A percentile compares a stretch with the other conserved stretches of the same genome.
These are phyloP conservation scores for Gnathonemus echidnorhynchus DNA, from an alignment of 2,113 vertebrate species.

Conservation along the genomic window DNA sequence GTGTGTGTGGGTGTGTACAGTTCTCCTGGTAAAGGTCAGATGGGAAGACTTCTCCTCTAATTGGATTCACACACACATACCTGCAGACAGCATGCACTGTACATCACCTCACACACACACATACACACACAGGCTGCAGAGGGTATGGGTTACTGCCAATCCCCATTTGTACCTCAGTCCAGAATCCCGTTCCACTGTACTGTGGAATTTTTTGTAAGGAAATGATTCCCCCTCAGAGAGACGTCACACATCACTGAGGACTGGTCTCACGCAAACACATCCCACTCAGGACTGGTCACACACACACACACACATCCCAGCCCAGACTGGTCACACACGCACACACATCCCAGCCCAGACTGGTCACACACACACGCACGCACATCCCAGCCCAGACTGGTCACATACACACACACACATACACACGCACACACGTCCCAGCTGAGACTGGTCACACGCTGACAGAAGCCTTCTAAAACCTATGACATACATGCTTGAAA, in stretches of 20 bases:
- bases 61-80: constrained; percentile 45
- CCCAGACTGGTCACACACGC: background rate
- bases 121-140: background rate
- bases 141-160: background rate
- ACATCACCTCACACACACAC: constrained; percentile 23
- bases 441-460: background rate
- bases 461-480: background rate
- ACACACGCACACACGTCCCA: background rate
- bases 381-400: background rate
- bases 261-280: background rate
- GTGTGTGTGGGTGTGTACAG: constrained; percentile 8
- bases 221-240: background rate
- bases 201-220: background rate
- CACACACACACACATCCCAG: constrained; percentile 6
- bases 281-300: background rate
- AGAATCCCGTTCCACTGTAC: background rate
- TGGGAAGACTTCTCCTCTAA: constrained; percentile 55
- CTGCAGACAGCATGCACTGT: constrained; percentile 41
- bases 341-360: constrained; percentile 13
- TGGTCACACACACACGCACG: background rate
- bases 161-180: background rate
- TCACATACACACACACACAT: background rate
- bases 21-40: constrained; percentile 54
- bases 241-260: background rate
- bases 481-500: background rate